Conservation (phyloP, 2,888 invertebrate species). For the Pyralis farinalis region DNA sequence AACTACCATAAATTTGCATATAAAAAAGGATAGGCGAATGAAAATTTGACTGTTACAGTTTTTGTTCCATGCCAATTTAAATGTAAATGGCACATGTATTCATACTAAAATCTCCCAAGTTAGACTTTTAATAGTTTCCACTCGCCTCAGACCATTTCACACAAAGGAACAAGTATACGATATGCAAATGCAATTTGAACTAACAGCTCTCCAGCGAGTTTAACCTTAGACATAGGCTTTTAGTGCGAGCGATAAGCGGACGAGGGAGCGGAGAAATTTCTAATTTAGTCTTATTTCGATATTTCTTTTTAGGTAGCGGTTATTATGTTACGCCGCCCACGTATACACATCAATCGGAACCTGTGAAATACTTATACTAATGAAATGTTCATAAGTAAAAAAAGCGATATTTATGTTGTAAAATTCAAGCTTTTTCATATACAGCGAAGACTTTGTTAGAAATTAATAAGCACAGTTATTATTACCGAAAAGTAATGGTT, state of each 20-base stretch:
- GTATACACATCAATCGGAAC: too few species aligned
- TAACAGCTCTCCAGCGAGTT: slow-evolving; percentile 49
- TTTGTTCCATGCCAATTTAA: slow-evolving; percentile 1
- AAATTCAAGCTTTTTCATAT: too few species aligned
- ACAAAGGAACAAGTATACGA: slow-evolving; percentile 33
- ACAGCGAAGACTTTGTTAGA: too few species aligned
- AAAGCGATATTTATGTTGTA: too few species aligned
- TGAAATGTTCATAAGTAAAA: too few species aligned
- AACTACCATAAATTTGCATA: neutral
- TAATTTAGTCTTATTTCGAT: too few species aligned
- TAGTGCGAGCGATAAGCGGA: slow-evolving; percentile 1
- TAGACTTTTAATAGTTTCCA: slow-evolving; percentile 33
- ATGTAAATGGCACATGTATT: slow-evolving; percentile 2
- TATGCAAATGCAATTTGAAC: slow-evolving; percentile 75
- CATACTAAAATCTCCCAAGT: neutral
- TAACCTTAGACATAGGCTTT: slow-evolving; percentile 7
- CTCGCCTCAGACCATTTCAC: slow-evolving; percentile 21
- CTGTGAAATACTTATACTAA: too few species aligned
- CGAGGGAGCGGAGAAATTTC: neutral
- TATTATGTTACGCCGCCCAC: too few species aligned
- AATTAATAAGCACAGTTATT: too few species aligned
- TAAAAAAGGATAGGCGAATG: neutral
- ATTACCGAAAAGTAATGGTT: too few species aligned
- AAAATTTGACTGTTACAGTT: neutral
- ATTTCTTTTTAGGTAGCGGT: too few species aligned